Conservation (phyloP, 2,113 vertebrate genomes). For the Irena cyanogastra region DNA sequence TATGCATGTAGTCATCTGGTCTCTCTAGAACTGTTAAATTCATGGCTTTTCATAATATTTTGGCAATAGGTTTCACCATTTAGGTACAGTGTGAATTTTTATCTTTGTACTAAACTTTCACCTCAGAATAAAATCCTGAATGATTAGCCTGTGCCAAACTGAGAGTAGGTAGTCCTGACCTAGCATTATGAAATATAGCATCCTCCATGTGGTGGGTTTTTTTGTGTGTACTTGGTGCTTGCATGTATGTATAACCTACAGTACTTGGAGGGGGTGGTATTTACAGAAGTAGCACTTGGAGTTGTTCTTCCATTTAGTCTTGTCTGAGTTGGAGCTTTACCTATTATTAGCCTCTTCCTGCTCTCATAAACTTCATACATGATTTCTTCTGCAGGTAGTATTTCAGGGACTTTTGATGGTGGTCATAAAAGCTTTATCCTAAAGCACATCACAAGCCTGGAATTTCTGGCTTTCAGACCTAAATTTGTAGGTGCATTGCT, state of each 20-base stretch:
- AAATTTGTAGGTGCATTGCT: background rate
- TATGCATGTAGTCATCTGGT: background rate
- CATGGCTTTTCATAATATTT: background rate
- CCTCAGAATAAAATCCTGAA: background rate
- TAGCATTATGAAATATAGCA: background rate
- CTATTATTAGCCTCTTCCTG: background rate
- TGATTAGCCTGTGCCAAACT: background rate
- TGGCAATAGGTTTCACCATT: background rate
- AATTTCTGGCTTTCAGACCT: conserved; percentile 3
- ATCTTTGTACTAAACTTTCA: background rate
- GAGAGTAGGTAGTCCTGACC: background rate
- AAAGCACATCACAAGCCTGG: background rate
- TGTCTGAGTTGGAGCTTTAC: background rate
- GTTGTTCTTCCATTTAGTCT: background rate
- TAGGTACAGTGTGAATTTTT: background rate
- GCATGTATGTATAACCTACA: background rate
- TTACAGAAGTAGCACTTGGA: background rate
- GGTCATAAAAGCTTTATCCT: background rate
- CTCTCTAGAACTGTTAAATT: background rate
- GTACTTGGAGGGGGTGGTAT: background rate
- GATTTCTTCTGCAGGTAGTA: background rate
- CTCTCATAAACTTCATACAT: background rate
- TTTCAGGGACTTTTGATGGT: background rate
- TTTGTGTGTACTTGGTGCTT: background rate
- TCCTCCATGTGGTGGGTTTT: background rate